These are phyloP conservation scores for Tinea pellionella DNA, from an alignment of 2,888 invertebrate species.

Conservation along the genomic window DNA sequence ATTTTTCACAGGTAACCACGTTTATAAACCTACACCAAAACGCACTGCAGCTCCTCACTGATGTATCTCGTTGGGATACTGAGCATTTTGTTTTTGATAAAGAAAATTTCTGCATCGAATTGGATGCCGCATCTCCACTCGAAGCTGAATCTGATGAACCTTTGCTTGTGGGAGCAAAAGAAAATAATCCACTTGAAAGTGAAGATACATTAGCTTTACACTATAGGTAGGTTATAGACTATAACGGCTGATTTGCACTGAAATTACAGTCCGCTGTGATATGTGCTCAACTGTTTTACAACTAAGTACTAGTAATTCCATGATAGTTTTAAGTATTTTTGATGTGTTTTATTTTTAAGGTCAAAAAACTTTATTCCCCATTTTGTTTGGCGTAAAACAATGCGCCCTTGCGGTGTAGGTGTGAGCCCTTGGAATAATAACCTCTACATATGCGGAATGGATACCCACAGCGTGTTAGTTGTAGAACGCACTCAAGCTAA, in stretches of 20 bases:
- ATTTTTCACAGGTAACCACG: slow-evolving; percentile 51
- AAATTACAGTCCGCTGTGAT: too few relatives aligned
- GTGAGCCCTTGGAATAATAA: slow-evolving; percentile 73
- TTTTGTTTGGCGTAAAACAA: slow-evolving; percentile 65
- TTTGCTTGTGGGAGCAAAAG: slow-evolving; percentile 41
- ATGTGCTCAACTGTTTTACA: too few relatives aligned
- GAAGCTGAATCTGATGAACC: slow-evolving; percentile 67
- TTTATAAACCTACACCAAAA: slow-evolving; percentile 70
- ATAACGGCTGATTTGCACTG: too few relatives aligned
- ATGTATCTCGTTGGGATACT: slow-evolving; percentile 69
- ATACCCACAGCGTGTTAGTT: slow-evolving; percentile 71
- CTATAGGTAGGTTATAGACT: slow-evolving; percentile 57
- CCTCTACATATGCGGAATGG: slow-evolving; percentile 74
- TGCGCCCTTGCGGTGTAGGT: slow-evolving; percentile 76
- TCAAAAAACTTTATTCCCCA: slow-evolving; percentile 65
- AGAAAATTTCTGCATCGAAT: slow-evolving; percentile 64
- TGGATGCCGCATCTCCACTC: slow-evolving; percentile 44
- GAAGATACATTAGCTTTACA: slow-evolving; percentile 53
- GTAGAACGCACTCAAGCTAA: slow-evolving; percentile 59
- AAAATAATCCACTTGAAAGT: slow-evolving; percentile 60
- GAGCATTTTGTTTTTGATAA: slow-evolving; percentile 66
- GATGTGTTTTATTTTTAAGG: slow-evolving; percentile 29
- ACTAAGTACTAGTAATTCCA: too few relatives aligned
- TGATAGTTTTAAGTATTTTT: background rate
- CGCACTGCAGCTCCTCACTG: slow-evolving; percentile 65